Base-by-base conservation (phyloP, 2,888 invertebrate genomes). In the Sussaba pulchella region DNA sequence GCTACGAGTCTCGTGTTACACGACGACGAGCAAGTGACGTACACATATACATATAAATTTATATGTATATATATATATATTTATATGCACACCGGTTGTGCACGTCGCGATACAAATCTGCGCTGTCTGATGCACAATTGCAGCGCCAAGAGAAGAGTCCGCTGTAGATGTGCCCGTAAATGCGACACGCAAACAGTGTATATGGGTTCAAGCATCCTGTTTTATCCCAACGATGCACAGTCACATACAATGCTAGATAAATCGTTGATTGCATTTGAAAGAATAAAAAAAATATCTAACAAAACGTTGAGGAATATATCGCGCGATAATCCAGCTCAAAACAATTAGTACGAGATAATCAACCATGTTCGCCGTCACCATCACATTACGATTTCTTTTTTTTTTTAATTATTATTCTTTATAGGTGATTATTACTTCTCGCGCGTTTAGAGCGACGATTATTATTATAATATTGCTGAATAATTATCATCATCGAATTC, bases 361-460 rank as follows among this genome's bases (percentile, higher is more conserved):
- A 41, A 12, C 61, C 41, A 14, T 36, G 19, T 39, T 45, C 19
- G 19, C 17, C 52, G n/a, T 39, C 52, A 9, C 9, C 41, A 41
- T 41, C 52, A 24, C 17, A 19, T 52, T 39, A 21, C 8, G 43
- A 8, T 31, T 9, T 39, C 1, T 36, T 17, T 57, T 52, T 24
- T 54, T 31, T 14, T n/a, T n/a, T 54, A 10, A 12, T 31, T 54
- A n/a, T 31, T n/a, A 17, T 17, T 57, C 17, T 47, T 31, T 31
- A 31, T 24, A 14, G 2, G 12, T 36, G 52, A 63, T 72, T 50
- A 52, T 72, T 31, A 61, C 39, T 63, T 72, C 50, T 72, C 41
- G 61, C 47, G 39, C 50, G 54, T 43, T 50, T 39, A 19, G 39
- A 9, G 31, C 17, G 24, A 41, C 17, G 31, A 26, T 72, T 43